Evolutionary conservation across 2,888 invertebrate genomes (phyloP).

Genomic region (Drosophila mercatorum): DNA sequence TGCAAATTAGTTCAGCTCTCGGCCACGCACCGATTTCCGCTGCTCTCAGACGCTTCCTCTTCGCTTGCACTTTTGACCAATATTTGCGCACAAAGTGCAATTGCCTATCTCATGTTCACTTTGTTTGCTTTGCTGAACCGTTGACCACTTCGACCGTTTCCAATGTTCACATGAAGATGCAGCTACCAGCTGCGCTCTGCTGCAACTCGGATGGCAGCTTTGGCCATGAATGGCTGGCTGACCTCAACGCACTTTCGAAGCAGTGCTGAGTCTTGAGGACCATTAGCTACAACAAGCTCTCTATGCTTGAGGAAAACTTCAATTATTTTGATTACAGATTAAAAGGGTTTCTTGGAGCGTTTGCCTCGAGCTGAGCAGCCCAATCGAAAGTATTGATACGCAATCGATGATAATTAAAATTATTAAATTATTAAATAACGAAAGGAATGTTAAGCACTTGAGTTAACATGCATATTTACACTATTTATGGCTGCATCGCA

Average conservation of each 20-base stretch:
- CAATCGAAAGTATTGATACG: neutral
- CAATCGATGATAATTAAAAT: neutral
- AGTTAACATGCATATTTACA: neutral
- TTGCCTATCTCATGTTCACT: conserved; percentile 31
- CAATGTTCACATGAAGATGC: neutral
- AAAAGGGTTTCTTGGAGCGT: neutral
- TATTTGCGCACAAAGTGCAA: conserved; percentile 18
- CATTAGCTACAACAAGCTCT: conserved; percentile 18
- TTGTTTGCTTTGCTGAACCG: conserved; percentile 29
- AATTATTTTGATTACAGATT: neutral
- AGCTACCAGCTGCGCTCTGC: neutral
- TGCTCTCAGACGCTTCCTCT: conserved; percentile 57
- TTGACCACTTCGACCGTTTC: conserved; percentile 23
- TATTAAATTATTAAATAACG: neutral
- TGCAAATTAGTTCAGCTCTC: conserved; percentile 67
- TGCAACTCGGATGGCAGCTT: conserved; percentile 9
- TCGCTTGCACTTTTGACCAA: conserved; percentile 18
- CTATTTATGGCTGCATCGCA: neutral
- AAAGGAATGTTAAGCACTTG: neutral
- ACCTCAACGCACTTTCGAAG: conserved; percentile 22
- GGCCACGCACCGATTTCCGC: conserved; percentile 66
- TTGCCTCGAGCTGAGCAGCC: neutral
- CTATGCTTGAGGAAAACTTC: conserved; percentile 1
- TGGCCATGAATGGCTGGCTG: conserved; percentile 47
- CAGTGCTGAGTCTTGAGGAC: neutral